Percentiles rank a stretch among this genome's conserved stretches.
Evolutionary conservation across 2,797 vertebrate species (phyloP).

Genomic region (Myotis daubentonii): DNA sequence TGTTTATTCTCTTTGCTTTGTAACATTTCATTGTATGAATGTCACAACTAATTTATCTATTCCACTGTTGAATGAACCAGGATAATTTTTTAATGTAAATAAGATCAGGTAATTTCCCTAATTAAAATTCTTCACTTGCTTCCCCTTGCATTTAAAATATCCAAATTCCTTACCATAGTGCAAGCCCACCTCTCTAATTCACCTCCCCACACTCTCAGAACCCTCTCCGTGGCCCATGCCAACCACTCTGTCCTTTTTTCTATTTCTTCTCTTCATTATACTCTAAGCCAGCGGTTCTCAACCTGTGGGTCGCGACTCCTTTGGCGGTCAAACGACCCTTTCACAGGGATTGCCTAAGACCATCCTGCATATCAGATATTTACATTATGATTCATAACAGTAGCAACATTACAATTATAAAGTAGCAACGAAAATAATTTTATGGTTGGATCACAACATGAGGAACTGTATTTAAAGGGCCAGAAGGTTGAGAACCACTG

Average conservation of each 20-base stretch:
- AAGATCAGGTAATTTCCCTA: not conserved
- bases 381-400: too few species aligned
- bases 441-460: too few species aligned
- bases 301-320: too few species aligned
- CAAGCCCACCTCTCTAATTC: not conserved
- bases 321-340: too few species aligned
- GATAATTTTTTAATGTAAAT: slow-evolving; percentile 18
- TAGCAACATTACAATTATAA: too few species aligned
- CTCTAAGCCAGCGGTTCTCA: not conserved
- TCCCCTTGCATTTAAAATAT: slow-evolving; percentile 7
- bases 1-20: not conserved
- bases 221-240: not conserved
- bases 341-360: too few species aligned
- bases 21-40: not conserved
- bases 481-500: too few species aligned
- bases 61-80: not conserved
- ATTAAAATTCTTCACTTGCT: slow-evolving; percentile 27
- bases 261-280: not conserved
- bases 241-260: not conserved
- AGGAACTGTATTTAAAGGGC: too few species aligned
- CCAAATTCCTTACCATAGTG: not conserved
- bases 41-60: not conserved
- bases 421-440: too few species aligned
- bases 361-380: too few species aligned
- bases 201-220: not conserved